Conservation (phyloP, 2,888 invertebrate species). For the Lycocerus yunnanus region DNA sequence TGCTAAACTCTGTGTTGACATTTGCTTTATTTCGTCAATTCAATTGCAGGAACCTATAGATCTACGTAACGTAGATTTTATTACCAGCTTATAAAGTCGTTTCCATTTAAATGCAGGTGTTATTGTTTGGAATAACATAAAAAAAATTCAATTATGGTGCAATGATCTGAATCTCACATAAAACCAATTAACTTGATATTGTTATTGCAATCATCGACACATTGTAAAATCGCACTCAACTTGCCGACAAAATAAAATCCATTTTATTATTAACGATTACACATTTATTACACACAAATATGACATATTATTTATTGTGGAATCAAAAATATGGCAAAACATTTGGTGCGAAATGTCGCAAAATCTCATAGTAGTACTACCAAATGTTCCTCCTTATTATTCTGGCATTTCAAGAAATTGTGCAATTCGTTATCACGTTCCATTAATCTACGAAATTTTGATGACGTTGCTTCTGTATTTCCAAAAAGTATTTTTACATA, state of each 20-base stretch:
- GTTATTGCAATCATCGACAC: slow-evolving; percentile 13
- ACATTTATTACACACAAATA: neutral
- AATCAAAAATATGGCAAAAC: neutral
- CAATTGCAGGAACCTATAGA: slow-evolving; percentile 11
- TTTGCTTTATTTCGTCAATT: slow-evolving; percentile 23
- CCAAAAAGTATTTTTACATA: neutral
- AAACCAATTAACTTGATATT: neutral
- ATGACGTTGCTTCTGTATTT: neutral
- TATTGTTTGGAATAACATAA: slow-evolving; percentile 7
- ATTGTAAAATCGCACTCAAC: neutral
- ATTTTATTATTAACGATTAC: neutral
- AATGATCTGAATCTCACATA: slow-evolving; percentile 7
- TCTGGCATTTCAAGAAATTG: neutral
- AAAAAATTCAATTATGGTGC: slow-evolving; percentile 4
- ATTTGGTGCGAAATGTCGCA: neutral
- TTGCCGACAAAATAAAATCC: neutral
- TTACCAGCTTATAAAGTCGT: slow-evolving; percentile 6
- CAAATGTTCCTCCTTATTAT: too few relatives aligned
- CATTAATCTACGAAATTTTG: neutral
- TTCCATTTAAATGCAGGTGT: slow-evolving; percentile 8
- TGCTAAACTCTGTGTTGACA: slow-evolving; percentile 23
- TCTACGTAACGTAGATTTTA: slow-evolving; percentile 10
- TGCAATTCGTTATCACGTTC: neutral
- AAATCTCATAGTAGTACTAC: too few relatives aligned
- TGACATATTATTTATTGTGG: neutral